A percentile compares a stretch with the other conserved stretches of the same genome.
These are phyloP conservation scores for Liodrosophila aerea DNA, from an alignment of 2,888 invertebrate species.

Conservation along the genomic window DNA sequence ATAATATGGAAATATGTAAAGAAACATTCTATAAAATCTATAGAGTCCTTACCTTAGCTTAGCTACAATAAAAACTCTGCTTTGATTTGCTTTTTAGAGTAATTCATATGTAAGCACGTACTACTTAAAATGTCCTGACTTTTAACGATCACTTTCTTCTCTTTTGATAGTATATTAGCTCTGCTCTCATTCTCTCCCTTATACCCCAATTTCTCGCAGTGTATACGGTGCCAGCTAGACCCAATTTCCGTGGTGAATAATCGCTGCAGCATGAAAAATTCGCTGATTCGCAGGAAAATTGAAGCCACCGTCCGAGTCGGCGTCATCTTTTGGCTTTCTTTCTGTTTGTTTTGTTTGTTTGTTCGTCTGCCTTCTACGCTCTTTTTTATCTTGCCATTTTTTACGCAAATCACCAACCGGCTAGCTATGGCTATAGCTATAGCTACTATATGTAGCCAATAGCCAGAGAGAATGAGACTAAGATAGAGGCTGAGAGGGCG, in stretches of 20 bases:
- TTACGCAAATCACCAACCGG: conserved; percentile 69
- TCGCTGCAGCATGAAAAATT: conserved; percentile 77
- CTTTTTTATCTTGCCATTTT: conserved; percentile 70
- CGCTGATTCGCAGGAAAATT: conserved; percentile 71
- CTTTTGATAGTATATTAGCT: no score
- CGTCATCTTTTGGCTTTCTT: conserved; percentile 3
- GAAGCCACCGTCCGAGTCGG: conserved; percentile 18
- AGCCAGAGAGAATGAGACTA: conserved; percentile 26
- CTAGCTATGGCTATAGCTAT: conserved; percentile 22
- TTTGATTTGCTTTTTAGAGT: no score
- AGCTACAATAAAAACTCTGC: no score
- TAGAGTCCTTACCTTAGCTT: no score
- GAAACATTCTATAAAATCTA: no score
- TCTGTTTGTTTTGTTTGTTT: conserved; percentile 29
- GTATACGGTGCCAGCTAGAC: conserved; percentile 12
- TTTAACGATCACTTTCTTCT: no score
- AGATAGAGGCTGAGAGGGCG: conserved; percentile 22
- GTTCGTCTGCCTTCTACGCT: conserved; percentile 22
- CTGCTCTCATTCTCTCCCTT: no score
- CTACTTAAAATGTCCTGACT: no score
- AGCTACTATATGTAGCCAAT: conserved; percentile 55
- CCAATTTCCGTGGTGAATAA: conserved; percentile 60
- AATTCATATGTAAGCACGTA: no score
- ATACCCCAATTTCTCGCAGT: conserved; percentile 47
- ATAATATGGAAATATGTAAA: not conserved